Percentiles rank a stretch among this genome's conserved stretches.
phyloP scores from a whole-genome alignment of 2,888 invertebrate genomes.

The Thysanoteuthis rhombus region DNA sequence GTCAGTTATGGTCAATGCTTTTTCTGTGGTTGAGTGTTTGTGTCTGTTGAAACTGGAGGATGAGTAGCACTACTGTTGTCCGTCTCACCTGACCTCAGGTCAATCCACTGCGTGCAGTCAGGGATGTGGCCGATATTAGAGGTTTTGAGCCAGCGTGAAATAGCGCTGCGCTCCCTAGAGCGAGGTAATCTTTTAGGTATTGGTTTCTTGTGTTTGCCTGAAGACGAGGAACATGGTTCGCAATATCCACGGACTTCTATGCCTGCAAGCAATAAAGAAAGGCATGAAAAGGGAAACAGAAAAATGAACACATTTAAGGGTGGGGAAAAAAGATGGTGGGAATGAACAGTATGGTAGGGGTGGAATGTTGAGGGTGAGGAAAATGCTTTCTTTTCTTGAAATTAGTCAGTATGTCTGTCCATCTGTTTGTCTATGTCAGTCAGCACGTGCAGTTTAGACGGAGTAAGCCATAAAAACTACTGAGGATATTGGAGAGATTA shows the following conservation, averaged over 20 bases:
- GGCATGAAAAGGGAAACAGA: not conserved
- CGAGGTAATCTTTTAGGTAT: not conserved
- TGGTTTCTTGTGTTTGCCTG: not conserved
- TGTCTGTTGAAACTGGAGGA: not conserved
- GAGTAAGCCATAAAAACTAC: not conserved
- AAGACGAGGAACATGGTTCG: not conserved
- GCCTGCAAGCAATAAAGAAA: conserved; percentile 12
- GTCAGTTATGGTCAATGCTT: not conserved
- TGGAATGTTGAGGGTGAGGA: not conserved
- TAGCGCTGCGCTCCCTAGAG: not conserved
- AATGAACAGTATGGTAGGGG: not conserved
- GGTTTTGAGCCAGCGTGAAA: not conserved
- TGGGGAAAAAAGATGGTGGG: not conserved
- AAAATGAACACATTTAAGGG: not conserved
- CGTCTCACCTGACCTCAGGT: conserved; percentile 12
- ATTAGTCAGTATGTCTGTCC: not conserved
- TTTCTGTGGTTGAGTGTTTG: not conserved
- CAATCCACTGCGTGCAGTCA: not conserved
- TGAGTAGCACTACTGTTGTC: not conserved
- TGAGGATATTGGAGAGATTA: not conserved
- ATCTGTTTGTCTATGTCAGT: not conserved
- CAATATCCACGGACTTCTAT: not conserved
- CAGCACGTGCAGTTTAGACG: not conserved
- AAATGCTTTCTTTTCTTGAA: not conserved
- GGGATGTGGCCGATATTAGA: not conserved